Evolutionary conservation across 2,113 vertebrate species (phyloP), one percentile per base, ranked within the genome.

Genomic region (Paramisgurnus dabryanus): DNA sequence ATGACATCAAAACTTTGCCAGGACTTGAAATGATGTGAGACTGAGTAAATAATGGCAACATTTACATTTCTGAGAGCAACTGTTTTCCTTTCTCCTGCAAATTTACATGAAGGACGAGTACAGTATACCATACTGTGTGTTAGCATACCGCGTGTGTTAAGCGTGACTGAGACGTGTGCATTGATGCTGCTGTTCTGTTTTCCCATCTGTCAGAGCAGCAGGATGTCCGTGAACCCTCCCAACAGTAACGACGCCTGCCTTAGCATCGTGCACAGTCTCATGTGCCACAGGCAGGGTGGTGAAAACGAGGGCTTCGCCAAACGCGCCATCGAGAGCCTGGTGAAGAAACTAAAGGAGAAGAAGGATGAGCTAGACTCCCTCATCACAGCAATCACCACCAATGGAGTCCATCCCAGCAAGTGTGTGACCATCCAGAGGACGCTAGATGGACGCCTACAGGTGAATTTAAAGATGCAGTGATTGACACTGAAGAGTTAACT

Each of bases 361-460:
- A 94, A 93, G 81, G 94, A 95, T 3, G 94, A 95, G 88, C 85
- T 95, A 79, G 94, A 95, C 86, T 91, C 94, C 0, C 92, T 95
- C 45, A 93, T 94, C 83, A 93, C 93, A 0, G 94, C 94, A 65
- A 87, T 95, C 88, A 95, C 94, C 86, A 94, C 93, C 81, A 94
- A 92, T 8, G 94, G 94, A 0, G 90, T 93, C 2, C 94, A 95
- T 64, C 94, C 94, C 81, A 93, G 94, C 89, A 93, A 93, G 82
- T 95, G 94, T 0, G 94, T 95, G 7, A 95, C 94, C 80, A 95
- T 95, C 71, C 94, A 95, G 89, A 92, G 94, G 85, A 95, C 94
- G 2, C 80, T 95, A 50, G 94, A 94, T 6, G 93, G 94, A 57
- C 82, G 93, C 17, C 87, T 95, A 17, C 94, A 95, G 93, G 94